A percentile compares a stretch with the other conserved stretches of the same genome.
phyloP scores from a whole-genome alignment of 2,113 vertebrate species.

The Daphoenositta chrysoptera region DNA sequence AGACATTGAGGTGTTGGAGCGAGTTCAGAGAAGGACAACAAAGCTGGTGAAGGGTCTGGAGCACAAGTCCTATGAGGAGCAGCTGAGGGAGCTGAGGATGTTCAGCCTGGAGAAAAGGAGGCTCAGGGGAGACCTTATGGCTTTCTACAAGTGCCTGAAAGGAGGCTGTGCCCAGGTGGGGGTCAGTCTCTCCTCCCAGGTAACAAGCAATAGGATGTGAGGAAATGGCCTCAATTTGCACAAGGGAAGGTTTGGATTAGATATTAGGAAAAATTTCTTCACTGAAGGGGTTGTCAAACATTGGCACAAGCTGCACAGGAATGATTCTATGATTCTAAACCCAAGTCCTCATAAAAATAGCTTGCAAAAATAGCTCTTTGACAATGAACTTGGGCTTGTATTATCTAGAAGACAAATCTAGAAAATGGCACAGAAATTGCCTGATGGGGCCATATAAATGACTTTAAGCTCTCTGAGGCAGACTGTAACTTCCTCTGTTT shows the following conservation, averaged over 20 bases:
- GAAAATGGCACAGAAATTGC: background rate
- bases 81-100: background rate
- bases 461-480: background rate
- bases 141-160: background rate
- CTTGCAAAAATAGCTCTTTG: background rate
- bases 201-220: background rate
- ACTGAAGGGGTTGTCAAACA: background rate
- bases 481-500: background rate
- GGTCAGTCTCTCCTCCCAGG: background rate
- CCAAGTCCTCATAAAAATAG: background rate
- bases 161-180: background rate
- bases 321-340: background rate
- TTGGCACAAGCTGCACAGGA: background rate
- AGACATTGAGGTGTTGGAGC: background rate
- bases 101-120: background rate
- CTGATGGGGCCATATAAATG: background rate
- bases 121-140: no score
- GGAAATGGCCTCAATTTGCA: background rate
- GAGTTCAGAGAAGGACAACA: background rate
- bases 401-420: background rate
- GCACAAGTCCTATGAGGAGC: background rate
- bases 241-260: background rate
- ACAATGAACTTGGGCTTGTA: background rate
- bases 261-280: background rate
- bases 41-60: background rate